Evolutionary conservation across 2,888 invertebrate species (phyloP), one percentile per base, ranked within the genome.

Genomic region (Amiota communis): DNA sequence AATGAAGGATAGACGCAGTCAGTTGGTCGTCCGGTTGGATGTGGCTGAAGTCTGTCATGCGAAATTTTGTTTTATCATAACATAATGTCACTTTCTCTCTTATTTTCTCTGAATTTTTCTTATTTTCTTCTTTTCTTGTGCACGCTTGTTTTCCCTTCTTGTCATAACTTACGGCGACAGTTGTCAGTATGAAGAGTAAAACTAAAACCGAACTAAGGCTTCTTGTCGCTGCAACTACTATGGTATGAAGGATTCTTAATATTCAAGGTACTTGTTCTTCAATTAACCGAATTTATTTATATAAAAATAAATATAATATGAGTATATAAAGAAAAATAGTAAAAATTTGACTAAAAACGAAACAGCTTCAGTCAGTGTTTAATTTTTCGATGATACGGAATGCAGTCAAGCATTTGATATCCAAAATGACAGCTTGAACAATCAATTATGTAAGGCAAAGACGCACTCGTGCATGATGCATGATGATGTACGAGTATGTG

Each of bases 371-470:
- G 36, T 36, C 36, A 36, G 6, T 4, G 36, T 36, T 36, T 2
- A 85, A 86, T 84, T 86, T 82, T 84, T 80, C 80, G 36, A 36
- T 2, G 36, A 36, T 6, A 36, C 6, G 36, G 79, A 83, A 79
- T 77, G 86, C 81, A 86, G 83, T 82, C 83, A 83, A 84, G 83
- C 83, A 80, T 83, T 83, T 83, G 86, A 83, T 83, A 86, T 84
- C 83, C 83, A 83, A 36, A 36, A 36, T 36, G 36, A 83, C 86
- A 83, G 83, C 86, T 83, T 83, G 86, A 83, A 83, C 83, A 86
- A 83, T 83, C 83, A 83, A 83, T 83, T 83, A 83, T 86, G 83
- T 78, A 75, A 75, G 72, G 73, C 74, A 79, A 77, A 83, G 46
- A n/a, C 47, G 64, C 64, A 64, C 8, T 64, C 83, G 86, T 83